Evolutionary conservation across 2,797 vertebrate species (phyloP), one percentile per base, ranked within the genome.

Genomic region (Notolabrus celidotus): DNA sequence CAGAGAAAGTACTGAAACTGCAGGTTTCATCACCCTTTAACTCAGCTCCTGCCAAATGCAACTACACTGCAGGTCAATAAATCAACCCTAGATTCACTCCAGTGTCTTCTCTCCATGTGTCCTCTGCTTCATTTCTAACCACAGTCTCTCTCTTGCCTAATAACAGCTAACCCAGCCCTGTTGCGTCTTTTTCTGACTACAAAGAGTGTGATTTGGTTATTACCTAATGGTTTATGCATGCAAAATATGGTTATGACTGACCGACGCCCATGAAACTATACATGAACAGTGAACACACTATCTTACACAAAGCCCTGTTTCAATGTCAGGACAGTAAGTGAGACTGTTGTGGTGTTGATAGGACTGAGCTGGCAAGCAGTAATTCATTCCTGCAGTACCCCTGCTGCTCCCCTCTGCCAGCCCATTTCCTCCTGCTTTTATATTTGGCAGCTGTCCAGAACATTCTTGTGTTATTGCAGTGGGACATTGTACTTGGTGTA

Each of bases 381-480:
- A 70, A 82, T 68, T 81, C 22, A 80, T 82, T 85, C 45, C 69
- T 79, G 71, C 67, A 71, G 59, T 31, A 57, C 45, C 19, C 41
- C 47, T 2, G 14, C 27, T 3, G 23, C 46, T 75, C 70, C 51
- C 8, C 42, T 61, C 43, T 72, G 72, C 72, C 67, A 66, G 66
- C 57, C 43, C 38, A 69, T 72, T 85, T 84, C 74, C 41, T 17
- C 33, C 33, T 74, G 51, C 54, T 65, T 86, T 82, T 80, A 79
- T 33, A 65, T 79, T 74, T 90, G 85, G 88, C 81, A 0, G 43
- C 22, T 25, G 52, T 73, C 76, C 84, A 91, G 58, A 66, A 68
- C 78, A 86, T 88, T 89, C 80, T 82, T 84, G 67, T 69, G 66
- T 89, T 85, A 83, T 68, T 87, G 74, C 58, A 58, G 65, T 51